phyloP scores from a whole-genome alignment of 2,797 vertebrate genomes.

The Poliocrania exsul region DNA sequence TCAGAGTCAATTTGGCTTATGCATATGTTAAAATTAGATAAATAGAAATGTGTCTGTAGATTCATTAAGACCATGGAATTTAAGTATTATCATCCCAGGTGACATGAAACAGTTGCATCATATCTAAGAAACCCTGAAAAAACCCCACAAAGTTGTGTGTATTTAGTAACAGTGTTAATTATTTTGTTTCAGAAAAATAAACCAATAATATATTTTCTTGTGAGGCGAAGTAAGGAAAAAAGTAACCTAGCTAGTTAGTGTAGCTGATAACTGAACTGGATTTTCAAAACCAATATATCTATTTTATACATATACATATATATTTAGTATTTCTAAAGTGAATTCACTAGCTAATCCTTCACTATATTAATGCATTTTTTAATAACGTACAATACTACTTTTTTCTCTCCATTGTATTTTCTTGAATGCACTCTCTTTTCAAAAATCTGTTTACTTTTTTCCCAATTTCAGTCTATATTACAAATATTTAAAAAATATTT shows the following conservation, averaged over 20 bases:
- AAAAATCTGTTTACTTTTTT: not conserved
- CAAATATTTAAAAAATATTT: not conserved
- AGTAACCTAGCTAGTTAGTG: not conserved
- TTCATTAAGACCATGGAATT: not conserved
- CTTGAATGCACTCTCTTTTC: not conserved
- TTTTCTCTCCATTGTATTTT: not conserved
- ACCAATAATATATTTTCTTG: not conserved
- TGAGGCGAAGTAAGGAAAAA: not conserved
- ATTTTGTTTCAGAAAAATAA: not conserved
- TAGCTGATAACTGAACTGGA: not conserved
- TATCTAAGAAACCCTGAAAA: not conserved
- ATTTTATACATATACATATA: not conserved
- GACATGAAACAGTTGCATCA: not conserved
- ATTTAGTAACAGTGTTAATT: not conserved
- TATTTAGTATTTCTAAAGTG: not conserved
- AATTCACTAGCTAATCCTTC: not conserved
- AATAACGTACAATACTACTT: not conserved
- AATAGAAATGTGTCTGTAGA: not conserved
- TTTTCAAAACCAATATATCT: not conserved
- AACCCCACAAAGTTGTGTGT: accelerated
- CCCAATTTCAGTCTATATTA: not conserved
- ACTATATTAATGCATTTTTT: accelerated
- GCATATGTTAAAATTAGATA: not conserved
- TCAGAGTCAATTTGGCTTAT: not conserved
- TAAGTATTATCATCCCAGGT: not conserved